Evolutionary conservation across 2,888 invertebrate species (phyloP).

Genomic region (Drosophila silvestris): DNA sequence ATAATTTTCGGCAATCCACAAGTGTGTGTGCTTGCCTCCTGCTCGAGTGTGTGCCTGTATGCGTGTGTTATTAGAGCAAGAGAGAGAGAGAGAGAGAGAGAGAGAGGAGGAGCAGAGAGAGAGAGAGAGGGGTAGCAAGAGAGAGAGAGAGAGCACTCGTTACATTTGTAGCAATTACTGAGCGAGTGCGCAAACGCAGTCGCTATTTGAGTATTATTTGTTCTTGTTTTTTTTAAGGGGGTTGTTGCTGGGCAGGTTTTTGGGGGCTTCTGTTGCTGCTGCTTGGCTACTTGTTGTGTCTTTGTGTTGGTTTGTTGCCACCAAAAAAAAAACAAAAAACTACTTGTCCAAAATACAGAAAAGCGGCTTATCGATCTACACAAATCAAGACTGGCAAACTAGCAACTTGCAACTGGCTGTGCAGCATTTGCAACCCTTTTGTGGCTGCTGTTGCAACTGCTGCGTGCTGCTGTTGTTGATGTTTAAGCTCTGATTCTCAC

Average conservation of each 20-base stretch:
- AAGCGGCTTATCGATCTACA: conserved; percentile 55
- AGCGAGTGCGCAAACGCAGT: conserved; percentile 49
- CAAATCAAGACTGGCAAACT: conserved; percentile 30
- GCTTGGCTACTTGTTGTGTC: conserved; percentile 80
- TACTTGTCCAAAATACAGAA: conserved; percentile 15
- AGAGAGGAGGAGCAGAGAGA: neutral
- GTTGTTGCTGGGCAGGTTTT: conserved; percentile 23
- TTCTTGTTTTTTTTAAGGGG: conserved; percentile 8
- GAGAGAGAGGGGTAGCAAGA: neutral
- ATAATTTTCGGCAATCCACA: conserved; percentile 83
- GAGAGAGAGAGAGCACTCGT: conserved; percentile 37
- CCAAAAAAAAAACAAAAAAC: conserved; percentile 16
- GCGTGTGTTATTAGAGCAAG: conserved; percentile 19
- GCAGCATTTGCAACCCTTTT: conserved; percentile 27
- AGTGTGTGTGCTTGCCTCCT: conserved; percentile 82
- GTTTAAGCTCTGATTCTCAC: conserved; percentile 14
- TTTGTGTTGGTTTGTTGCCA: conserved; percentile 59
- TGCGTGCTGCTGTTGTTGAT: neutral
- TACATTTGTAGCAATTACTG: conserved; percentile 33
- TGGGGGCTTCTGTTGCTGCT: conserved; percentile 37
- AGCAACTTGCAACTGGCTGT: conserved; percentile 3
- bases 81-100: neutral
- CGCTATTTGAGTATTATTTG: conserved; percentile 12
- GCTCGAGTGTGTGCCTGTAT: conserved; percentile 46
- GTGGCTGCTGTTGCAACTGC: neutral